A percentile compares a stretch with the other conserved stretches of the same genome.
These are phyloP conservation scores for Drosophila ananassae DNA, from an alignment of 1,140 invertebrate species.

Conservation along the genomic window DNA sequence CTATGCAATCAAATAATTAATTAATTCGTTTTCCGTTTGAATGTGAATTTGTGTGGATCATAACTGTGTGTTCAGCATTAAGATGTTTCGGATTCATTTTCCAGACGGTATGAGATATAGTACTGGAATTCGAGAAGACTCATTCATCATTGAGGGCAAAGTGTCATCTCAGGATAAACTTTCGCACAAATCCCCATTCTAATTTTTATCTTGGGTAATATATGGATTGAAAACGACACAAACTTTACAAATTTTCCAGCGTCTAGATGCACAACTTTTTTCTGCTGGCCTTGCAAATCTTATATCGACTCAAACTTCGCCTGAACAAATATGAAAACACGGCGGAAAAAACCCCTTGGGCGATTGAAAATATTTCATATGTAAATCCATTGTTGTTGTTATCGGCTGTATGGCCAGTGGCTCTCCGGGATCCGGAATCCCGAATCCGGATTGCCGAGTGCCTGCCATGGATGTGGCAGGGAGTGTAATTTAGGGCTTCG, in stretches of 20 bases:
- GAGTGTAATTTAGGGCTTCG: conserved; percentile 35
- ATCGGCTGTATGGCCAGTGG: conserved; percentile 35
- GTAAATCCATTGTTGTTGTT: conserved; percentile 64
- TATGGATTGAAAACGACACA: conserved; percentile 54
- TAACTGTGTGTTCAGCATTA: not conserved
- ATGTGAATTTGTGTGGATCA: not conserved
- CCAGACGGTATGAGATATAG: not conserved
- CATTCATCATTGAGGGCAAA: conserved; percentile 19
- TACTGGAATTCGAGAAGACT: not conserved
- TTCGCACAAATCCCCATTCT: conserved; percentile 17
- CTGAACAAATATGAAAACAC: conserved; percentile 59
- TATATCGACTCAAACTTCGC: conserved; percentile 54
- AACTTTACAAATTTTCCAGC: conserved; percentile 64
- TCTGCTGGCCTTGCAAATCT: conserved; percentile 26
- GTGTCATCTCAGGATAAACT: conserved; percentile 7
- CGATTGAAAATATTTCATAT: conserved; percentile 77
- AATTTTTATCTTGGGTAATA: conserved; percentile 44
- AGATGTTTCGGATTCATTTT: not conserved
- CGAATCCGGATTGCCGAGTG: not conserved
- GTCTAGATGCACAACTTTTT: conserved; percentile 45
- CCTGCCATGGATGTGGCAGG: conserved; percentile 8
- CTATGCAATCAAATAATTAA: conserved; percentile 6
- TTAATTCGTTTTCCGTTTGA: not conserved
- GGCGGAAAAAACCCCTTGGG: conserved; percentile 48
- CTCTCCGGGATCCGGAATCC: conserved; percentile 11